These are phyloP conservation scores for Clitarchus hookeri DNA, from an alignment of 2,888 invertebrate species.

Conservation along the genomic window DNA sequence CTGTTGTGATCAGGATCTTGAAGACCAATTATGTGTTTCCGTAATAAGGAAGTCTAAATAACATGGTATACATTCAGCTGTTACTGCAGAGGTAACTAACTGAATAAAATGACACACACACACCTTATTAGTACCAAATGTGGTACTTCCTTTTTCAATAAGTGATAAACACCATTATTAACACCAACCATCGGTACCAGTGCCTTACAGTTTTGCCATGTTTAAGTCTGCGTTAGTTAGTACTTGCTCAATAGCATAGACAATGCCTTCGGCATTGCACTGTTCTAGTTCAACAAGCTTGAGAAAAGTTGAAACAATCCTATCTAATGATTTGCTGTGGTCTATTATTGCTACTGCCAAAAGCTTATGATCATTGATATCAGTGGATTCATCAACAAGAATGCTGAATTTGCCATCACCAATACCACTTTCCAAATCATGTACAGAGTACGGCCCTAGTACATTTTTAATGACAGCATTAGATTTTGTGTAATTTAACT, in stretches of 20 bases:
- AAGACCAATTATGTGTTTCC: neutral
- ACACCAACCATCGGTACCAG: neutral
- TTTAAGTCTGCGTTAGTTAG: neutral
- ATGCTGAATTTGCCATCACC: neutral
- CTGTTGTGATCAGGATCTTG: neutral
- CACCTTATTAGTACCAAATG: neutral
- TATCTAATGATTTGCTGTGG: neutral
- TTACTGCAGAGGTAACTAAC: neutral
- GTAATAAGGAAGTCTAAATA: neutral
- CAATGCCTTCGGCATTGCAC: neutral
- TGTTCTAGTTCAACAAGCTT: neutral
- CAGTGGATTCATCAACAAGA: constrained; percentile 10
- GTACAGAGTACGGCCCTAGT: neutral
- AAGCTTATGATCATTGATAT: neutral
- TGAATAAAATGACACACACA: neutral
- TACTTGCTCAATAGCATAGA: neutral
- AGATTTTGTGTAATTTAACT: too few species aligned
- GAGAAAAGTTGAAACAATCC: neutral
- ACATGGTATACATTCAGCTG: neutral
- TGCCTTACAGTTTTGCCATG: neutral
- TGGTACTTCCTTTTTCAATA: neutral
- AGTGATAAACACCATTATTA: neutral
- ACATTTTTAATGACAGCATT: neutral
- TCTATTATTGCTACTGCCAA: neutral
- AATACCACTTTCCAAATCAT: neutral